Evolutionary conservation across 1,140 invertebrate species (phyloP).

Genomic region (Galendromus occidentalis): DNA sequence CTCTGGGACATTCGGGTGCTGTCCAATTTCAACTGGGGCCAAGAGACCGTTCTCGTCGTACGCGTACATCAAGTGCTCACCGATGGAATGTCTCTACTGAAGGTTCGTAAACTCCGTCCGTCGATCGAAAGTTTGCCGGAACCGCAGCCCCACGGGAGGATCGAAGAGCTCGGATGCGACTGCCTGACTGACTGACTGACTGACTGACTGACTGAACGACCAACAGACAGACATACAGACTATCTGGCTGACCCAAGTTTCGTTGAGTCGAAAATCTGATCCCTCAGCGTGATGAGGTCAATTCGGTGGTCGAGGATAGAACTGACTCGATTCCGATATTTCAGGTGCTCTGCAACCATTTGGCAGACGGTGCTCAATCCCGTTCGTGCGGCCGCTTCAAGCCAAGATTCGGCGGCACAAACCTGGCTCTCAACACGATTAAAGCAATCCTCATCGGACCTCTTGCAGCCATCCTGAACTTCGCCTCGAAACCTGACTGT

Average conservation of each 20-base stretch:
- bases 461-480: conserved; percentile 33
- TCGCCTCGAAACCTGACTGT: conserved; percentile 23
- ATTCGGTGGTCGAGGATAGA: background rate
- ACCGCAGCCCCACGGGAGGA: too few relatives aligned
- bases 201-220: background rate
- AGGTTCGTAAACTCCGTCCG: conserved; percentile 15
- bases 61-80: conserved; percentile 37
- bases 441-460: conserved; percentile 34
- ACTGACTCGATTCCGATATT: conserved; percentile 28
- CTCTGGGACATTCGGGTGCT: conserved; percentile 37
- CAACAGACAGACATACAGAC: too few relatives aligned
- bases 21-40: conserved; percentile 27
- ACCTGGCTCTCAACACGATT: conserved; percentile 29
- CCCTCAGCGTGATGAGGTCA: background rate
- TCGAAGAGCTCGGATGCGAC: too few relatives aligned
- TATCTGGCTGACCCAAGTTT: background rate
- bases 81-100: conserved; percentile 35
- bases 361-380: conserved; percentile 29
- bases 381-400: conserved; percentile 23
- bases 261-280: background rate
- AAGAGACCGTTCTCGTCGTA: conserved; percentile 33
- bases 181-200: too few relatives aligned
- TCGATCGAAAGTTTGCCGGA: too few relatives aligned
- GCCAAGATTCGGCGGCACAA: conserved; percentile 29
- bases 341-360: conserved; percentile 30